Conservation (phyloP, 1,140 invertebrate species). For the Polypedilum vanderplanki region DNA sequence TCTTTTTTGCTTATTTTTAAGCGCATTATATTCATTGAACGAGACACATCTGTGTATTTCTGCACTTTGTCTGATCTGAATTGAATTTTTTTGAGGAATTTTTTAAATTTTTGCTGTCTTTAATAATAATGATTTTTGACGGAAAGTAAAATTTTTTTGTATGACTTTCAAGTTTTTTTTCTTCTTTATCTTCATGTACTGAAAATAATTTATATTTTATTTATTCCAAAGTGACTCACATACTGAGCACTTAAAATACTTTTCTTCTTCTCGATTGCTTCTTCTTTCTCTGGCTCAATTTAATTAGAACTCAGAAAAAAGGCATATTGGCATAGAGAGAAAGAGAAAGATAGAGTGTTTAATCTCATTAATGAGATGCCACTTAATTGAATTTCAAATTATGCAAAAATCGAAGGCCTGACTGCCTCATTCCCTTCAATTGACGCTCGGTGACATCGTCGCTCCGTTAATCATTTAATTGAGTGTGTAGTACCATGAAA, state of each 20-base stretch:
- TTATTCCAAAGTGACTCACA: not conserved
- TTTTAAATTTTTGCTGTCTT: not conserved
- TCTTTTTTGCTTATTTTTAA: too few species aligned
- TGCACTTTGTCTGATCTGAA: not conserved
- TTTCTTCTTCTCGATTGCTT: not conserved
- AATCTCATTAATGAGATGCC: conserved; percentile 13
- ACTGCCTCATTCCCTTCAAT: not conserved
- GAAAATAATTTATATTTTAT: not conserved
- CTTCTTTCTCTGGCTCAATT: not conserved
- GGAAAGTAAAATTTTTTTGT: not conserved
- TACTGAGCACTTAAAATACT: conserved; percentile 11
- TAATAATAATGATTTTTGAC: too few species aligned
- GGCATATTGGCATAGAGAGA: not conserved
- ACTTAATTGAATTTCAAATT: conserved; percentile 20
- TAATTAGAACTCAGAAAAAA: conserved; percentile 10
- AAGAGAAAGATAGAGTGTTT: not conserved
- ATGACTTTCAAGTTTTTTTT: too few species aligned
- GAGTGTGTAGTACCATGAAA: conserved; percentile 4
- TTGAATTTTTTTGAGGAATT: not conserved
- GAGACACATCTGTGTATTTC: not conserved
- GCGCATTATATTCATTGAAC: too few species aligned
- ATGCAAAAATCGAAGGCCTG: conserved; percentile 4
- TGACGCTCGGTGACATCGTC: not conserved
- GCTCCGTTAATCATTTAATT: conserved; percentile 3
- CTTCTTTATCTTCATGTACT: not conserved